Evolutionary conservation across 2,797 vertebrate genomes (phyloP).

Genomic region (Australoheros facetus): DNA sequence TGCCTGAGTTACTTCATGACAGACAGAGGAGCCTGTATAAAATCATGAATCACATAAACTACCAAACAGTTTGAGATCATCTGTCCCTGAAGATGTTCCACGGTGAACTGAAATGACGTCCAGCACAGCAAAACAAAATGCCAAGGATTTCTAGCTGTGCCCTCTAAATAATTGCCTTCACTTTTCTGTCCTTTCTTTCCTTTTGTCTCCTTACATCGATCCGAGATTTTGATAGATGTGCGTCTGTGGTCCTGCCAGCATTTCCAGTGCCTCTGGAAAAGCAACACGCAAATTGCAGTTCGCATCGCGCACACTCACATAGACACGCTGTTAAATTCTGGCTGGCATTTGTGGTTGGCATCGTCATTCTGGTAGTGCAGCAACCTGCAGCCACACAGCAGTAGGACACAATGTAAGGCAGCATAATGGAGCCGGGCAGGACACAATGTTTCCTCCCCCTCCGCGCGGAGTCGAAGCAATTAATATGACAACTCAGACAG

Average conservation of each 20-base stretch:
- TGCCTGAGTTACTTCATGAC: background rate
- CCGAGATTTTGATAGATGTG: background rate
- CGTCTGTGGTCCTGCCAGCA: background rate
- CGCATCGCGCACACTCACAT: background rate
- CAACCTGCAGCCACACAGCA: conserved; percentile 18
- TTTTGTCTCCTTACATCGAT: background rate
- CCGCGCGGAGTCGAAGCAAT: conserved; percentile 34
- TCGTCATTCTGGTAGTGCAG: conserved; percentile 22
- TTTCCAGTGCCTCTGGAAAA: background rate
- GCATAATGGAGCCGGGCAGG: conserved; percentile 31
- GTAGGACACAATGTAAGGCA: conserved; percentile 35
- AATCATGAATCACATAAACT: background rate
- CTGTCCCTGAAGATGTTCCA: background rate
- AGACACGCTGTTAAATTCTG: conserved; percentile 11
- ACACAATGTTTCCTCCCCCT: conserved; percentile 19
- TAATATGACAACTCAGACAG: conserved; percentile 46
- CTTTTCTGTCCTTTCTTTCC: background rate
- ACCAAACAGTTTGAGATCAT: background rate
- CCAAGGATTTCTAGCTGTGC: background rate
- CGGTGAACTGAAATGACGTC: background rate
- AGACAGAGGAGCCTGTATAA: background rate
- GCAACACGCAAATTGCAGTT: conserved; percentile 3
- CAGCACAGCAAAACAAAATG: background rate
- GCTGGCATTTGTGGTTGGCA: conserved; percentile 13
- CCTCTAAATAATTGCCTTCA: background rate